Evolutionary conservation across 1,140 invertebrate species (phyloP), one percentile per base, ranked within the genome.

Genomic region (Drosophila arawakana): DNA sequence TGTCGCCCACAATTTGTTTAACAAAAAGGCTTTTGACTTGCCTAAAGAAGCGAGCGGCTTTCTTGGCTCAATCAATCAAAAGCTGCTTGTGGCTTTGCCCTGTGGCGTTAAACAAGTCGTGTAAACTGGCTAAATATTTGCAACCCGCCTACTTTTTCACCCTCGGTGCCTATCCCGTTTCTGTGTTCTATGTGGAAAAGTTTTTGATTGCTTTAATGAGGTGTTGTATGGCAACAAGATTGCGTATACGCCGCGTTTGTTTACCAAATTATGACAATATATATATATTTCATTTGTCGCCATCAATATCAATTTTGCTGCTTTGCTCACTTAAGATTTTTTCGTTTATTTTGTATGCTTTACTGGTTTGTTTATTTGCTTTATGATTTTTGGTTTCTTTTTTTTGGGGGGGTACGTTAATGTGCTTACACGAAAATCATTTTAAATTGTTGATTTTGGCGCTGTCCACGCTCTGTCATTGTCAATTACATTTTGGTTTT

Each of bases 11-110:
- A 88, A 89, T 89, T 89, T 89, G 84, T 61, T 89, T 89, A 84
- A 89, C 84, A 84, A 89, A 88, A 89, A 89, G 78, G 80, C 84
- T 89, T 89, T 89, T 89, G 84, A 89, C 80, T 89, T 46, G 55
- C 35, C 69, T 15, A 43, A 55, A 35, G 52, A 18, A 11, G 34
- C 35, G 13, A 47, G 35, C 37, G 4, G 21, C 76, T 41, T 30
- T 30, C 44, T 80, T 54, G 62, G 57, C 70, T 88, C 84, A 88
- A 88, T 88, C 83, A 88, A 88, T 88, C 83, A 88, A 88, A 88
- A 57, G 70, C 62, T 62, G 66, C 83, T 49, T 52, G 46, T 21
- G 21, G 47, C 58, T 41, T 11, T 41, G 3, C 9, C 63, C 69
- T 69, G 66, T 35, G 67, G 80, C 77, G 65, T 71, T 77, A 82